A percentile compares a stretch with the other conserved stretches of the same genome.
phyloP scores from a whole-genome alignment of 2,113 vertebrate genomes.

The Scytalopus superciliaris region DNA sequence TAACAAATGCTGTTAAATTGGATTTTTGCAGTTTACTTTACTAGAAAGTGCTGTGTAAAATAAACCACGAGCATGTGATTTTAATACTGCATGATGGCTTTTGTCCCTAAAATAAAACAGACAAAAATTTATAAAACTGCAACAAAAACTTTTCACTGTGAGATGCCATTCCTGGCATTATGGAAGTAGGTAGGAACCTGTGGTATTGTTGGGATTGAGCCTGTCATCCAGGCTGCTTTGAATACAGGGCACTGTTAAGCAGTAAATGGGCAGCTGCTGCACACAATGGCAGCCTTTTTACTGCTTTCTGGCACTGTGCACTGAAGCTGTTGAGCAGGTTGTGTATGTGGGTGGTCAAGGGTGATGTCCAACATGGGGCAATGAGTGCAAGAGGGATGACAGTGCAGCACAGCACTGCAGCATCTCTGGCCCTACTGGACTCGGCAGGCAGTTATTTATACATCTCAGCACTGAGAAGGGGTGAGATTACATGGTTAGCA shows the following conservation, averaged over 20 bases:
- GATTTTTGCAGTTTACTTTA: not conserved
- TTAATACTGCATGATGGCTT: not conserved
- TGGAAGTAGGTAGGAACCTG: not conserved
- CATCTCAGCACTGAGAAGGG: too few relatives aligned
- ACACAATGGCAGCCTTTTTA: not conserved
- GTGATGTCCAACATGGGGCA: not conserved
- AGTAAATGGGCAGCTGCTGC: not conserved
- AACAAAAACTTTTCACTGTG: not conserved
- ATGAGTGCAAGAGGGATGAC: not conserved
- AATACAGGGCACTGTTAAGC: not conserved
- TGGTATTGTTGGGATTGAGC: not conserved
- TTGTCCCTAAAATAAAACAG: not conserved
- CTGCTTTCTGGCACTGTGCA: not conserved
- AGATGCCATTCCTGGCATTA: not conserved
- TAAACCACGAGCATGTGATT: not conserved
- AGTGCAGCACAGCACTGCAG: not conserved
- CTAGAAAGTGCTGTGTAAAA: not conserved
- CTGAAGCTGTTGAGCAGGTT: not conserved
- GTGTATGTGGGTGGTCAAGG: not conserved
- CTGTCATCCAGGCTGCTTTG: not conserved
- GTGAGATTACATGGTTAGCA: not conserved
- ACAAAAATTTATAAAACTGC: not conserved
- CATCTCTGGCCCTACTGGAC: not conserved
- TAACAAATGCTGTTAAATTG: not conserved
- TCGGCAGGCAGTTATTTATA: not conserved